Evolutionary conservation across 2,888 invertebrate species (phyloP), one percentile per base, ranked within the genome.

Genomic region (Myathropa florea): DNA sequence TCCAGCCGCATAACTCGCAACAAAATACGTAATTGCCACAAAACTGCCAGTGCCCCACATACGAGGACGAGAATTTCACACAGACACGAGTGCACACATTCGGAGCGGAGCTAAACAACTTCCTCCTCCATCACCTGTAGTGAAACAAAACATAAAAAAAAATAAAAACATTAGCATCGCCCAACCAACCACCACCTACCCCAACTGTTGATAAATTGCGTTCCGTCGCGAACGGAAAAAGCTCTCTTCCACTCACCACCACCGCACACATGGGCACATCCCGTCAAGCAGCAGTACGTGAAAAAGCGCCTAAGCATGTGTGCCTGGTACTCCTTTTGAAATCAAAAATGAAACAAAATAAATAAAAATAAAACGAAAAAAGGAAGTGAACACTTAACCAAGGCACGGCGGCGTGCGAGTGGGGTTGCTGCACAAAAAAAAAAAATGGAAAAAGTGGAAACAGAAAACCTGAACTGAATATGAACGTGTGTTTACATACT

Each of bases 201-300:
- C 75, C 46, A 83, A 83, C 80, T 80, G 70, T 81, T 84, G 71
- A 81, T 81, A 63, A 72, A 84, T 36, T 84, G 75, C 33, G 33
- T 33, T 33, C 12, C 33, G 33, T 33, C 12, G 33, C 36, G 61
- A 39, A 18, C 39, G 39, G n/a, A 4, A 14, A 39, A 39, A 39
- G 39, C 46, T 46, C 46, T 33, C 33, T 33, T 61, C 67, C 61
- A 46, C 6, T 2, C 28, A 21, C 33, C 30, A 53, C 10, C 60
- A 65, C 24, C 64, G 28, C 59, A 12, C 73, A 72, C 53, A 67
- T 26, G 55, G 60, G 21, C 55, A 70, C 73, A 73, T 72, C 60
- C 59, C 60, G 23, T 26, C 60, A 12, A 33, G n/a, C 0, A 63
- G 67, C 28, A 23, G 63, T 57, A 26, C 55, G 78, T 70, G 78